phyloP scores from a whole-genome alignment of 1,140 invertebrate genomes.

The Scaptomyza montana region DNA sequence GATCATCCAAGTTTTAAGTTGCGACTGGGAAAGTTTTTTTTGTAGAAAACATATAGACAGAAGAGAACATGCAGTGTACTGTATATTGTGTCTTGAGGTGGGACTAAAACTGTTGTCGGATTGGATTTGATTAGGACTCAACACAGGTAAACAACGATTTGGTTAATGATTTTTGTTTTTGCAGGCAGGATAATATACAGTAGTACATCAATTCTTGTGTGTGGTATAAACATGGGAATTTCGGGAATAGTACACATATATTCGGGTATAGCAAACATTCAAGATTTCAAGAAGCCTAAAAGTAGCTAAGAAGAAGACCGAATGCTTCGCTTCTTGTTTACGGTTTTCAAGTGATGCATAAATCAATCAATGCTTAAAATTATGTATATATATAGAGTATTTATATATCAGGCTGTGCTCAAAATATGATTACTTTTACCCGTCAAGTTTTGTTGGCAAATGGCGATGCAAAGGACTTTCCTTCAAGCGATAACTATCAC shows the following conservation, averaged over 20 bases:
- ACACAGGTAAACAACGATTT: slow-evolving; percentile 51
- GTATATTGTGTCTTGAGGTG: slow-evolving; percentile 40
- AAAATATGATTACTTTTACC: slow-evolving; percentile 81
- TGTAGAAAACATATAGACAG: slow-evolving; percentile 30
- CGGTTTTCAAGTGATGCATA: slow-evolving; percentile 55
- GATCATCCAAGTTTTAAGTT: slow-evolving; percentile 48
- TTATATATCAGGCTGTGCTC: slow-evolving; percentile 71
- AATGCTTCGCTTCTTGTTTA: slow-evolving; percentile 44
- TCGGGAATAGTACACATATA: slow-evolving; percentile 14
- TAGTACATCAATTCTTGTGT: slow-evolving; percentile 20
- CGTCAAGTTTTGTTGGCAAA: slow-evolving; percentile 83
- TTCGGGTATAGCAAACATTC: slow-evolving; percentile 57
- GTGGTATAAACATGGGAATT: slow-evolving; percentile 18
- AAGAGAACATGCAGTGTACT: slow-evolving; percentile 60
- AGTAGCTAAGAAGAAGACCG: slow-evolving; percentile 51
- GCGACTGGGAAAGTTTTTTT: slow-evolving; percentile 29
- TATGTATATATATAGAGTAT: slow-evolving; percentile 31
- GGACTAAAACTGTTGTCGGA: slow-evolving; percentile 31
- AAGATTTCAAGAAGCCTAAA: slow-evolving; percentile 54
- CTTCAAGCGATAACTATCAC: slow-evolving; percentile 80
- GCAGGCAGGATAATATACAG: slow-evolving; percentile 52
- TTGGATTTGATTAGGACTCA: slow-evolving; percentile 23
- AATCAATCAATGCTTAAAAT: slow-evolving; percentile 60
- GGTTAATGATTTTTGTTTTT: slow-evolving; percentile 46
- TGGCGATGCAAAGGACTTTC: slow-evolving; percentile 83